Evolutionary conservation across 2,797 vertebrate species (phyloP), one percentile per base, ranked within the genome.

Genomic region (Aselliscus stoliczkanus): DNA sequence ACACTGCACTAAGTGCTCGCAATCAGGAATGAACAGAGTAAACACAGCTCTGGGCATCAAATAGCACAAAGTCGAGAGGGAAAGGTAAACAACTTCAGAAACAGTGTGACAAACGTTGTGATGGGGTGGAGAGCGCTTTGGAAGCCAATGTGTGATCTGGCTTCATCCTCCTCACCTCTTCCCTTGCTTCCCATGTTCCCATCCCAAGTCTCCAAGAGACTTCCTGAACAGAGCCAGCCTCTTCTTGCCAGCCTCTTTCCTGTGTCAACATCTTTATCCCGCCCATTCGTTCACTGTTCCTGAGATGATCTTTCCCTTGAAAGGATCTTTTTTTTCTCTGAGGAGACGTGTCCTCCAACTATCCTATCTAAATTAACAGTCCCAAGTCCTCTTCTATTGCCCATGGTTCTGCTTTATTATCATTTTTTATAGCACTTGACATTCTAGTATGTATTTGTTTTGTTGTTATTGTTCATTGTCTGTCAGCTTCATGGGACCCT

Each of bases 81-180:
- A 50, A 21, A 12, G 72, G 69, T 17, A 88, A 58, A 18, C 29
- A 31, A 47, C 8, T 31, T 9, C 21, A 25, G 52, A 67, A 47
- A 39, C 27, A 42, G 18, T 0, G 11, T 58, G 34, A 18, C 12
- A 11, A 73, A 27, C 9, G 0, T 6, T 20, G 4, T 21, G 27
- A n/a, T 5, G 18, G 29, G 21, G 8, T 18, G 4, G 14, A 8
- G 20, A 65, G 31, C 1, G 1, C 29, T 29, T 0, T 6, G 5
- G 58, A 52, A 76, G n/a, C 54, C 42, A 25, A 60, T 90, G 4
- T 1, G 4, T 23, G 39, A 9, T 10, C 77, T 27, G 70, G 11
- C 39, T 31, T 14, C 6, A 0, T 8, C n/a, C 56, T 88, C 58
- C 58, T 72, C 3, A 6, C 42, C 44, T 79, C 34, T 86, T 81